Evolutionary conservation across 2,113 vertebrate genomes (phyloP).

Genomic region (Anser cygnoides): DNA sequence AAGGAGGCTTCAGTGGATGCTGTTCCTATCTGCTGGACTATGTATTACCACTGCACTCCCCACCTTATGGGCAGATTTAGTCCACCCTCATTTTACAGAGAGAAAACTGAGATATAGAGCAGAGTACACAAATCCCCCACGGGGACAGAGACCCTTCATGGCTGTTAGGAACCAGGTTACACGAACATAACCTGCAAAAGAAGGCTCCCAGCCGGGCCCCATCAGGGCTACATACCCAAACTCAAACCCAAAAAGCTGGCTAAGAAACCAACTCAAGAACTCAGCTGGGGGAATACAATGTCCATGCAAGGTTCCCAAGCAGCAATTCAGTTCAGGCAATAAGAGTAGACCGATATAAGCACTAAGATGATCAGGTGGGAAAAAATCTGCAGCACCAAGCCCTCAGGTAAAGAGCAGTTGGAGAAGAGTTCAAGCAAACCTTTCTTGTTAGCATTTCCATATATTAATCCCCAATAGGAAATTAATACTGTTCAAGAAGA

Average conservation of each 20-base stretch:
- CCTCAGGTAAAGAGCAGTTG: background rate
- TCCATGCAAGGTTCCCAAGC: background rate
- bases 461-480: background rate
- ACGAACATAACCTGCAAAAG: background rate
- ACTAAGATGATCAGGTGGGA: background rate
- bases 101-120: background rate
- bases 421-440: background rate
- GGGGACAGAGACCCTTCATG: background rate
- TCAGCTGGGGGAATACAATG: background rate
- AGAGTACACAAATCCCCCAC: background rate
- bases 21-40: background rate
- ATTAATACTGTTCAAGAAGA: background rate
- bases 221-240: background rate
- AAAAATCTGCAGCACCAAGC: background rate
- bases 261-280: background rate
- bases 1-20: background rate
- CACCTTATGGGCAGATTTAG: background rate
- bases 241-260: too few species aligned
- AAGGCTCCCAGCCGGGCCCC: background rate
- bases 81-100: background rate
- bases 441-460: background rate
- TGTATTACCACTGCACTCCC: background rate
- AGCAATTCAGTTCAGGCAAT: background rate
- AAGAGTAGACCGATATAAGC: accelerated
- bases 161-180: background rate